Conservation (phyloP, 2,888 invertebrate genomes). For the Pterobdella sp. region DNA sequence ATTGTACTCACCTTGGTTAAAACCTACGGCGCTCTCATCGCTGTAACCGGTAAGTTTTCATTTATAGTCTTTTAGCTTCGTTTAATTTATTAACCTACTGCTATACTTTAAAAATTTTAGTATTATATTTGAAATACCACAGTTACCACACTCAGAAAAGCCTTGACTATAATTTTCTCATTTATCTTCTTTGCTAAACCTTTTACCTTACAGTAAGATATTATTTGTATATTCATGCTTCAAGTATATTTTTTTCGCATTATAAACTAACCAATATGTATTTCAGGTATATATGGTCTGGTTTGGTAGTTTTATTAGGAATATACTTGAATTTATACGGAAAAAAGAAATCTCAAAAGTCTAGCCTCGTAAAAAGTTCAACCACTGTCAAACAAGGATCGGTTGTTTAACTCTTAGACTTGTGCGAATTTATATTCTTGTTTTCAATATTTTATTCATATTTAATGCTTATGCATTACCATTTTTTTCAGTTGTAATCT, state of each 20-base stretch:
- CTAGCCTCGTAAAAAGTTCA: no score
- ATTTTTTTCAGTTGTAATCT: no score
- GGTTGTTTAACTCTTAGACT: no score
- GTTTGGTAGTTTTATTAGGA: constrained; percentile 74
- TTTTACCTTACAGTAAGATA: constrained; percentile 77
- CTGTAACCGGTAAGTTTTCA: constrained; percentile 63
- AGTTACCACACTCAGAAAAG: constrained; percentile 65
- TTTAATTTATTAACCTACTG: not conserved
- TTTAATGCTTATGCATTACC: no score
- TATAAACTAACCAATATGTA: not conserved
- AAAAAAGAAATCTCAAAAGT: constrained; percentile 63
- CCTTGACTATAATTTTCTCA: constrained; percentile 80
- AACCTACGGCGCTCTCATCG: constrained; percentile 79
- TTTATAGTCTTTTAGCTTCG: not conserved
- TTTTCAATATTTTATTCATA: no score
- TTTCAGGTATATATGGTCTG: constrained; percentile 79
- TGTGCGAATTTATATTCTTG: no score
- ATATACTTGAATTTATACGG: constrained; percentile 89
- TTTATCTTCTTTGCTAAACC: constrained; percentile 89
- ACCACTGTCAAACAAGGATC: no score
- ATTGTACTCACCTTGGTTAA: constrained; percentile 81
- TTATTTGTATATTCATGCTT: not conserved
- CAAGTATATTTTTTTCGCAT: not conserved
- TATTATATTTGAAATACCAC: no score
- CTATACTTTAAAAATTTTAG: not conserved